These are phyloP conservation scores for Porites divaricata DNA, from an alignment of 92 coral and sea anemone genomes.

Conservation along the genomic window DNA sequence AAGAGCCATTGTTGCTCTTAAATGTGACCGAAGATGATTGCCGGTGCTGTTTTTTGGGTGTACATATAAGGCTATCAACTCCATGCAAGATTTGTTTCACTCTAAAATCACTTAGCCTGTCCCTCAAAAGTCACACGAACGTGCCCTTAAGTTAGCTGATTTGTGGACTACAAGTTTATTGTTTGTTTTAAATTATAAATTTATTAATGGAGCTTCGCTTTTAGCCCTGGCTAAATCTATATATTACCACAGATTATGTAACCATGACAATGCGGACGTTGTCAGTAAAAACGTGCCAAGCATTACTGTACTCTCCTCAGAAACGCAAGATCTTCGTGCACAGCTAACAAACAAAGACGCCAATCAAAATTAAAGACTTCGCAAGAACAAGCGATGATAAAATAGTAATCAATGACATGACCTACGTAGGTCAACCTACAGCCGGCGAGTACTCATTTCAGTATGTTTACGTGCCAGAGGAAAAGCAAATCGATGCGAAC, in stretches of 20 bases:
- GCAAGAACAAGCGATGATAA: constrained; percentile 55
- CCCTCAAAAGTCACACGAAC: too few species aligned
- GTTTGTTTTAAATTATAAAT: too few species aligned
- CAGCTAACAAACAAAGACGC: constrained; percentile 53
- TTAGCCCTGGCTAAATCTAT: too few species aligned
- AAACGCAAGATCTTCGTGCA: constrained; percentile 60
- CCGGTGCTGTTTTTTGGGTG: too few species aligned
- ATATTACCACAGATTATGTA: constrained; percentile 61
- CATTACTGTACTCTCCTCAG: constrained; percentile 67
- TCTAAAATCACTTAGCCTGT: too few species aligned
- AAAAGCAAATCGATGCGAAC: constrained; percentile 44
- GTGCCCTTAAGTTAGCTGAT: too few species aligned
- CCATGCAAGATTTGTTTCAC: too few species aligned
- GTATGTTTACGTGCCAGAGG: constrained; percentile 53
- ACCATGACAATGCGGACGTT: constrained; percentile 63
- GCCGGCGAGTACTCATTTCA: constrained; percentile 63
- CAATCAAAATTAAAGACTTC: constrained; percentile 59
- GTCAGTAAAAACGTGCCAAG: constrained; percentile 48
- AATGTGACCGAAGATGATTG: too few species aligned
- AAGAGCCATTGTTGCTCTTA: too few species aligned
- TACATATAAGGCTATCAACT: too few species aligned
- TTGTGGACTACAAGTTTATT: too few species aligned
- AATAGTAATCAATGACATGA: constrained; percentile 62
- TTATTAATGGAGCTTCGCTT: too few species aligned
- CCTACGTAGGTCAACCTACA: constrained; percentile 49